These are phyloP conservation scores for Ailurus styani DNA, from an alignment of 2,113 vertebrate species.

Conservation along the genomic window DNA sequence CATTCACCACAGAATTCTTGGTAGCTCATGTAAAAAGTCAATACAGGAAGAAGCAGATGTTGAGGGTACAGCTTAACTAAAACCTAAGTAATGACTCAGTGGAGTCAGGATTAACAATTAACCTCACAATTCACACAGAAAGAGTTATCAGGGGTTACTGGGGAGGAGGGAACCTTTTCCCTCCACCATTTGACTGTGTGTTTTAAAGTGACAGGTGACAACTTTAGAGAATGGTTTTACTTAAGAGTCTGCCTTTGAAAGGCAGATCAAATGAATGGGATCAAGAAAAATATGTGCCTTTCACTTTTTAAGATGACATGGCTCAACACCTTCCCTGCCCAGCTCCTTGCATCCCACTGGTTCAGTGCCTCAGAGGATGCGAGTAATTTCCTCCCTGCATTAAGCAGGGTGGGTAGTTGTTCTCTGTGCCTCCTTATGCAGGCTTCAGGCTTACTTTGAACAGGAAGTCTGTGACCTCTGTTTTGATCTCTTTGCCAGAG, in stretches of 20 bases:
- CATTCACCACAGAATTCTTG: neutral
- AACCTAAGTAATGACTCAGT: neutral
- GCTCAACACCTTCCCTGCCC: neutral
- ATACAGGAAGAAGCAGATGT: conserved; percentile 1
- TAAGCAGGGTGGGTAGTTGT: neutral
- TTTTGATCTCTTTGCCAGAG: conserved; percentile 29
- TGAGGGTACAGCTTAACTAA: conserved; percentile 30
- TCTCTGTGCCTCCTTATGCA: neutral
- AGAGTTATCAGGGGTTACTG: neutral
- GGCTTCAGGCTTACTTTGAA: conserved; percentile 39
- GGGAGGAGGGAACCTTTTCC: neutral
- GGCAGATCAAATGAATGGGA: neutral
- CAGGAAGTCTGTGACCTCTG: neutral
- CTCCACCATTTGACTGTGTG: neutral
- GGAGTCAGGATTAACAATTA: conserved; percentile 46
- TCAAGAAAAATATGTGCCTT: neutral
- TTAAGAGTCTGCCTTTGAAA: neutral
- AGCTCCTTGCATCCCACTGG: neutral
- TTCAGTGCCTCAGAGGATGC: neutral
- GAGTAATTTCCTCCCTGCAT: neutral
- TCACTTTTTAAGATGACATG: neutral
- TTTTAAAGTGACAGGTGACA: conserved; percentile 1
- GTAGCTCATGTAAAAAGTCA: conserved; percentile 19
- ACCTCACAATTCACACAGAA: conserved; percentile 37
- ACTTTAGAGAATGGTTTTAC: conserved; percentile 19